These are phyloP conservation scores for Dryobates pubescens DNA, from an alignment of 2,797 vertebrate species.

Conservation along the genomic window DNA sequence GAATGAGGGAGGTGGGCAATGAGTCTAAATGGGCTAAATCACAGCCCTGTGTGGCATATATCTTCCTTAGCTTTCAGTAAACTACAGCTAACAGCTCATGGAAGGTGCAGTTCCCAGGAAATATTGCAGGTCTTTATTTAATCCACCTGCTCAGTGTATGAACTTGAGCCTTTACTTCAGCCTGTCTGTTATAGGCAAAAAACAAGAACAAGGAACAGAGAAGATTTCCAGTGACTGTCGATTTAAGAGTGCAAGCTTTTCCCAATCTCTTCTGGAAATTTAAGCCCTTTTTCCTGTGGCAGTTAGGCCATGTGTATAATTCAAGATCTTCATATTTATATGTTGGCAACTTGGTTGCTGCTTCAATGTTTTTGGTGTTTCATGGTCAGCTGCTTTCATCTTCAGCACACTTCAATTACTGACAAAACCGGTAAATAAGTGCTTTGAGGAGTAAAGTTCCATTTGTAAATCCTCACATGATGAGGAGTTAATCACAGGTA, in stretches of 20 bases:
- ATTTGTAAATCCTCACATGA: conserved; percentile 43
- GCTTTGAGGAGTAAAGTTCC: conserved; percentile 38
- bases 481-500: background rate
- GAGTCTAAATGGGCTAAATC: conserved; percentile 23
- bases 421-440: conserved; percentile 49
- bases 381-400: conserved; percentile 74
- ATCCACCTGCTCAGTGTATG: background rate
- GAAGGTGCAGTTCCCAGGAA: conserved; percentile 25
- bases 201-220: background rate
- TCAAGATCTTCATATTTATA: conserved; percentile 33
- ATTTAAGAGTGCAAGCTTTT: background rate
- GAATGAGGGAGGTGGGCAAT: background rate
- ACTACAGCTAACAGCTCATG: conserved; percentile 2
- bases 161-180: background rate
- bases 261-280: conserved; percentile 20
- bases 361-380: conserved; percentile 71
- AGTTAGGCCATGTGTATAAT: conserved; percentile 38
- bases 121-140: conserved; percentile 52
- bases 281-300: conserved; percentile 19
- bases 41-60: background rate
- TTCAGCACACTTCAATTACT: conserved; percentile 72
- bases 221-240: conserved; percentile 5
- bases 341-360: conserved; percentile 47
- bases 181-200: background rate
- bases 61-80: background rate